These are phyloP conservation scores for Heterohyrax brucei DNA, from an alignment of 2,797 vertebrate genomes.

Conservation along the genomic window DNA sequence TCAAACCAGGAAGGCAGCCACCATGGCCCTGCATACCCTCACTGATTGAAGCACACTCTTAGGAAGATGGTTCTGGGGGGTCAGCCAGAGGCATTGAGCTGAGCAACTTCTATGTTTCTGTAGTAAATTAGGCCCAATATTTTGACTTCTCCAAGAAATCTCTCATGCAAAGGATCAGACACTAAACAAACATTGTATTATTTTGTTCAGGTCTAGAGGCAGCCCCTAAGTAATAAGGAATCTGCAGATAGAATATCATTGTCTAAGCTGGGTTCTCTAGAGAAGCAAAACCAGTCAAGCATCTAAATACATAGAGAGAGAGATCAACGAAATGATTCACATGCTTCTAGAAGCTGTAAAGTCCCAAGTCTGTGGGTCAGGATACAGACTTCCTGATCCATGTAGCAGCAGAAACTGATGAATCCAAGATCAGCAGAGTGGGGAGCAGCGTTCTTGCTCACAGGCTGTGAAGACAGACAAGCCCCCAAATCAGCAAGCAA, in stretches of 20 bases:
- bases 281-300: no score
- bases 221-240: not conserved
- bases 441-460: no score
- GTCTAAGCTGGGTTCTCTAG: no score
- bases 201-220: not conserved
- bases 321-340: no score
- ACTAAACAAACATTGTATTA: not conserved
- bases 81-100: not conserved
- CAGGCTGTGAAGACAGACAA: no score
- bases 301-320: no score
- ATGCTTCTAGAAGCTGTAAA: no score
- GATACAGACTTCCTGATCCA: no score
- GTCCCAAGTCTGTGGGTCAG: no score
- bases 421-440: no score
- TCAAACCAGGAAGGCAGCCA: not conserved
- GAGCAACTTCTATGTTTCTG: not conserved
- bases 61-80: not conserved
- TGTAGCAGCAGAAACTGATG: no score
- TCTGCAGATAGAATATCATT: not conserved
- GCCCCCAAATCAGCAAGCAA: no score
- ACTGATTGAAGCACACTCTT: not conserved
- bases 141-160: conserved; percentile 24
- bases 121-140: not conserved
- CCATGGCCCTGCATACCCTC: not conserved
- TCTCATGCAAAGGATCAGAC: not conserved